Percentiles rank a stretch among this genome's conserved stretches.
Conservation (phyloP, 2,797 vertebrate species). For the Parauchenoglanis punctatus region DNA sequence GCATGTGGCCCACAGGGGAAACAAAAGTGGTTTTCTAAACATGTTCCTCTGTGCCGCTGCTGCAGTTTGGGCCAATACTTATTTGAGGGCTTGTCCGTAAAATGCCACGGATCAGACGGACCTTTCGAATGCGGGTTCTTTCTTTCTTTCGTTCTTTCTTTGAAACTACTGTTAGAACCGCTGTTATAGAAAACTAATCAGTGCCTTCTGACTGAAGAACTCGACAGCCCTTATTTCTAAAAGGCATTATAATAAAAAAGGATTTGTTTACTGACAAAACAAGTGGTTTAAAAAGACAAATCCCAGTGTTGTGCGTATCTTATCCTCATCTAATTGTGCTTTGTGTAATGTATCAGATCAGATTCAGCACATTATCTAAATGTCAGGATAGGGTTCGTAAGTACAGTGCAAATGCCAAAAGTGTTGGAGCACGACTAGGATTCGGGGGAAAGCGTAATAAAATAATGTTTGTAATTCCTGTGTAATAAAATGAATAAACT, state of each 20-base stretch:
- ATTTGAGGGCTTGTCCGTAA: conserved; percentile 27
- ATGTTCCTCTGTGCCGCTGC: conserved; percentile 13
- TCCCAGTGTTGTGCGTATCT: neutral
- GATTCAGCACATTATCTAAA: conserved; percentile 12
- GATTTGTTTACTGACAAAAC: neutral
- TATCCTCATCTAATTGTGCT: neutral
- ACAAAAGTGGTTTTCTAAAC: conserved; percentile 18
- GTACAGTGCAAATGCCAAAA: neutral
- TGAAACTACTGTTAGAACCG: neutral
- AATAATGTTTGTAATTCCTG: neutral
- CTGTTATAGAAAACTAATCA: neutral
- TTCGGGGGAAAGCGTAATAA: neutral
- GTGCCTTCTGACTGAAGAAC: neutral
- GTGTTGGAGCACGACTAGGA: neutral
- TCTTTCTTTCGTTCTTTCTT: neutral
- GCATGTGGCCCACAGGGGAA: neutral
- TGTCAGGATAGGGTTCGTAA: neutral
- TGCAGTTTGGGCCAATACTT: conserved; percentile 23
- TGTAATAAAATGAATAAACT: neutral
- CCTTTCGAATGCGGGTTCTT: neutral
- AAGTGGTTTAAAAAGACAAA: neutral
- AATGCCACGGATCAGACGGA: neutral
- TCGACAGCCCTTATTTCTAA: neutral
- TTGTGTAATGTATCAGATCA: neutral
- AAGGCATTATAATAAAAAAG: neutral